These are phyloP conservation scores for Actenoides lindsayi DNA, from an alignment of 2,113 vertebrate species.

Conservation along the genomic window DNA sequence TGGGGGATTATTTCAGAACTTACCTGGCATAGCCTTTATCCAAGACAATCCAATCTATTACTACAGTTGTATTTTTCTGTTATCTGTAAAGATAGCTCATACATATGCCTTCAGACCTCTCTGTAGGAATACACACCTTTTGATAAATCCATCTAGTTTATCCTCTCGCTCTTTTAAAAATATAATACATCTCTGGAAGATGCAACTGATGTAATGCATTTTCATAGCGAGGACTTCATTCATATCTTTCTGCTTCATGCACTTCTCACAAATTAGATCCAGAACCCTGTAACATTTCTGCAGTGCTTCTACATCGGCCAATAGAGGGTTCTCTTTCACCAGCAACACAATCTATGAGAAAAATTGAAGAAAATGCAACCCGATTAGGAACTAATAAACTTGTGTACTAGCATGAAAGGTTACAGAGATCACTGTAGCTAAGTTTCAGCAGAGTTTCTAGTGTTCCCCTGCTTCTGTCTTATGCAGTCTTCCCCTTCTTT, in stretches of 20 bases:
- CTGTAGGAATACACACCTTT: slow-evolving; percentile 76
- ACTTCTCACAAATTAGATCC: slow-evolving; percentile 96
- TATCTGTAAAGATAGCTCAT: neutral
- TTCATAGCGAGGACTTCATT: slow-evolving; percentile 98
- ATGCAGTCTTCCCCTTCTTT: neutral
- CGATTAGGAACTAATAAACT: neutral
- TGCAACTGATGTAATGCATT: slow-evolving; percentile 96
- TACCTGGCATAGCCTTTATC: neutral
- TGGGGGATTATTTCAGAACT: neutral
- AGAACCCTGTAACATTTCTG: slow-evolving; percentile 90
- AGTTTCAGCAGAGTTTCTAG: neutral
- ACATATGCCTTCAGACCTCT: neutral
- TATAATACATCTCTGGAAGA: slow-evolving; percentile 89
- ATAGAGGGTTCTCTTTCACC: slow-evolving; percentile 91
- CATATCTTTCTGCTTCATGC: slow-evolving; percentile 97
- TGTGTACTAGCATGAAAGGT: neutral
- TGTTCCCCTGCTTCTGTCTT: neutral
- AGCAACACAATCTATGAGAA: slow-evolving; percentile 88
- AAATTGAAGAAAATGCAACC: neutral
- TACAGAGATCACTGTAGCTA: neutral
- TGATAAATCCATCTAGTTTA: slow-evolving; percentile 89
- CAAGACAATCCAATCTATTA: neutral
- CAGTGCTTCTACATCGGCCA: slow-evolving; percentile 86
- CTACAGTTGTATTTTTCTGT: neutral
- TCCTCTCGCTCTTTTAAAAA: slow-evolving; percentile 91